phyloP scores from a whole-genome alignment of 2,113 vertebrate species.

The Sterrhoptilus dennistouni region DNA sequence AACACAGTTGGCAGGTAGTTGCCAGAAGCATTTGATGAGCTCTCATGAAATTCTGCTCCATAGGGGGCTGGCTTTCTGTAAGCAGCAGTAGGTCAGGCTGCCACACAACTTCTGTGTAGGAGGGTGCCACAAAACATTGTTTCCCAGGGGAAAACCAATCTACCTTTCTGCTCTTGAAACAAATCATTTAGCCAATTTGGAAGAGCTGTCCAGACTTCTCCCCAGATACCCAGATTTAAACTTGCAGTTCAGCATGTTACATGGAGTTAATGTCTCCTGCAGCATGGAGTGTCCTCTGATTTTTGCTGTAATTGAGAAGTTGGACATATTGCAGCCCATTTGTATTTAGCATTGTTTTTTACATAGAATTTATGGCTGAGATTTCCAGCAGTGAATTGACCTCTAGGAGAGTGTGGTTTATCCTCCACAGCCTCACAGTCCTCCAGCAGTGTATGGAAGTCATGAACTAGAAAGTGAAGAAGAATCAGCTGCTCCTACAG shows the following conservation, averaged over 20 bases:
- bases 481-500: background rate
- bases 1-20: background rate
- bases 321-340: background rate
- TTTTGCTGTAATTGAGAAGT: background rate
- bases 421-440: accelerated
- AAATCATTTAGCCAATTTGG: background rate
- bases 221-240: background rate
- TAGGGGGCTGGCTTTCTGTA: background rate
- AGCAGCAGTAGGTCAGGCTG: background rate
- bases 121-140: background rate
- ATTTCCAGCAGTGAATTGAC: background rate
- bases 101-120: background rate
- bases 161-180: background rate
- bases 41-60: background rate
- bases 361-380: background rate
- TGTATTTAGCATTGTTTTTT: background rate
- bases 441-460: background rate
- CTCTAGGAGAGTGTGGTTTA: background rate
- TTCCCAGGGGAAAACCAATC: background rate
- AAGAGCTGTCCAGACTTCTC: background rate
- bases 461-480: background rate
- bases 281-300: background rate
- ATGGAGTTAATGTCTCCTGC: background rate
- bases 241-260: background rate
- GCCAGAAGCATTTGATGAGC: background rate